These are phyloP conservation scores for Hydriomena furcata DNA, from an alignment of 2,888 invertebrate species.

Conservation along the genomic window DNA sequence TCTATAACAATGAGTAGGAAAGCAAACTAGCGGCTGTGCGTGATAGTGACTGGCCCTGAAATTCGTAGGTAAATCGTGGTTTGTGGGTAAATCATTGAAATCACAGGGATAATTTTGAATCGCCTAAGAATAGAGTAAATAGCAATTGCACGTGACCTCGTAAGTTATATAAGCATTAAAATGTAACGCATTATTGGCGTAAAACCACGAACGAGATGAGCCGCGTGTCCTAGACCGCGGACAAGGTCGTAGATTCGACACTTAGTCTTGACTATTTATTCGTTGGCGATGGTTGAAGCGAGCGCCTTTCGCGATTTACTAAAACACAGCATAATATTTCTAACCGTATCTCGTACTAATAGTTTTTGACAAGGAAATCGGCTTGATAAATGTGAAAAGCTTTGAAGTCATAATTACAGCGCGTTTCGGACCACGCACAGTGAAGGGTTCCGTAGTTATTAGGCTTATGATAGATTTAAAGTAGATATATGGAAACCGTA, in stretches of 20 bases:
- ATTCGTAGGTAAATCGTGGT: no score
- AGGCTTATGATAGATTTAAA: no score
- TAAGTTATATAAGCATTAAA: background rate
- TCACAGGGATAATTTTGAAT: background rate
- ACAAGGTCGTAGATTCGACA: constrained; percentile 30
- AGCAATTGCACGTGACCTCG: background rate
- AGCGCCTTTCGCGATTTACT: background rate
- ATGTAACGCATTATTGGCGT: background rate
- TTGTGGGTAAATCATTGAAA: background rate
- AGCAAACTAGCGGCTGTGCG: no score
- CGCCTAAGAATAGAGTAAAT: background rate
- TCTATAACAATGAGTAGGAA: no score
- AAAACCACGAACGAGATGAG: constrained; percentile 7
- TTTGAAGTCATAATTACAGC: no score
- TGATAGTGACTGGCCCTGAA: no score
- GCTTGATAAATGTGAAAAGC: no score
- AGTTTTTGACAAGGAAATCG: no score
- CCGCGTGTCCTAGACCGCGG: constrained; percentile 38
- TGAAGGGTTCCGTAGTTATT: no score
- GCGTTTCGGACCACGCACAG: no score
- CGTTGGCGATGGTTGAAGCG: background rate
- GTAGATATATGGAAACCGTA: no score
- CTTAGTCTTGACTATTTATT: constrained; percentile 21
- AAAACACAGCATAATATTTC: background rate
- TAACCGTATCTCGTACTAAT: background rate